Conservation (phyloP, 2,797 vertebrate genomes). For the Hapalemur alaotrensis region DNA sequence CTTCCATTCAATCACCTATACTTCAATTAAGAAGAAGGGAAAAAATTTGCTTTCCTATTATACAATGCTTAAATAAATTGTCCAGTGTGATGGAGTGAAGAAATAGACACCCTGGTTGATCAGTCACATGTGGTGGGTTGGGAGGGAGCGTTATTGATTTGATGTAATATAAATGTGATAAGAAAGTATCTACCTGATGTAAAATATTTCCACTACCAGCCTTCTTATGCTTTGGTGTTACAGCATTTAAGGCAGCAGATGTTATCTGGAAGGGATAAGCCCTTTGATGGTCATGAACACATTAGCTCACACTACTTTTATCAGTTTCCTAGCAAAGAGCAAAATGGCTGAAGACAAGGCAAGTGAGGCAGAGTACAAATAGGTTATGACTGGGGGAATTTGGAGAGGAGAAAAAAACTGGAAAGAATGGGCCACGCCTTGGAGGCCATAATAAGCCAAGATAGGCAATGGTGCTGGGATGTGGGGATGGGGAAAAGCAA, state of each 20-base stretch:
- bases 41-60: neutral
- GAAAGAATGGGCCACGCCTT: neutral
- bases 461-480: fast-evolving
- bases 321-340: neutral
- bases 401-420: neutral
- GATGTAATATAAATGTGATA: neutral
- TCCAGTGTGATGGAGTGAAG: neutral
- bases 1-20: constrained; percentile 2
- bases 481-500: fast-evolving
- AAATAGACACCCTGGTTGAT: neutral
- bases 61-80: neutral
- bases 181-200: neutral
- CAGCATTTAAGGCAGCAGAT: neutral
- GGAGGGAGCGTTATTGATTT: neutral
- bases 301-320: neutral
- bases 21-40: neutral
- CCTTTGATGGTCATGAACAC: constrained; percentile 1
- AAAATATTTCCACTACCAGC: neutral
- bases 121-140: neutral
- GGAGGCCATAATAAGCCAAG: neutral
- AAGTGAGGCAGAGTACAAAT: neutral
- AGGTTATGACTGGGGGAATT: neutral
- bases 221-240: neutral
- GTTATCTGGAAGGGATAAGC: neutral
- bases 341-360: neutral